Base-by-base conservation (phyloP, 1,140 invertebrate species). In the Conus ventricosus region DNA sequence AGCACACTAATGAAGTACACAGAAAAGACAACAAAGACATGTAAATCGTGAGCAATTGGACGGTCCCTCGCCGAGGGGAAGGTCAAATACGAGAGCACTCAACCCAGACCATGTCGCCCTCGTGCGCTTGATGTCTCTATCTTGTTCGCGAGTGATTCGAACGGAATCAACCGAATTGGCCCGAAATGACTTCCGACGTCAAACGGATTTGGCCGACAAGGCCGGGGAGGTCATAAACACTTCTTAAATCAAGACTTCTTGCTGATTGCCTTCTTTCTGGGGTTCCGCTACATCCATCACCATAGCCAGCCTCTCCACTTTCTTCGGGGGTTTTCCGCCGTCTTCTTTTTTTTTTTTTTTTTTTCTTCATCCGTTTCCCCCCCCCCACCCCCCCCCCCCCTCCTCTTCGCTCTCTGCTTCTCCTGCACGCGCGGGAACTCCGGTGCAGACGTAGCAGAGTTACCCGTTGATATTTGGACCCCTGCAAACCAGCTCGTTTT, bases 171-270 rank as follows among this genome's bases (percentile, higher is more conserved):
- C 76, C 76, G 76, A 78, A 78, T 78, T 27, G 27, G 76, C 25
- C 25, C 76, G 76, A 39, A 78, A 78, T 78, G 76, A 78, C 76
- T 78, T 78, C 76, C 76, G 76, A 78, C 76, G 76, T 27, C 7
- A 78, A 78, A 78, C 76, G 76, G 76, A 78, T 39, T 78, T 11
- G 76, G 76, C 76, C 76, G 76, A 78, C 76, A 78, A 78, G 76
- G 25, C 76, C 76, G 60, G 1, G 27, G 17, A 51, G 76, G 76
- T 78, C 76, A 78, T 78, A 27, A 78, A 78, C 76, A 78, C 25
- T 78, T 78, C 76, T 27, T 51, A 78, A 78, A 78, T 78, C 76
- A 78, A 39, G 76, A 51, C 76, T 78, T 17, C 25, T 27, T 39
- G 76, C 76, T 39, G 67, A n/a, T 78, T 51, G 76, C 25, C 76